Evolutionary conservation across 2,888 invertebrate genomes (phyloP).

Genomic region (Drosophila mimica): DNA sequence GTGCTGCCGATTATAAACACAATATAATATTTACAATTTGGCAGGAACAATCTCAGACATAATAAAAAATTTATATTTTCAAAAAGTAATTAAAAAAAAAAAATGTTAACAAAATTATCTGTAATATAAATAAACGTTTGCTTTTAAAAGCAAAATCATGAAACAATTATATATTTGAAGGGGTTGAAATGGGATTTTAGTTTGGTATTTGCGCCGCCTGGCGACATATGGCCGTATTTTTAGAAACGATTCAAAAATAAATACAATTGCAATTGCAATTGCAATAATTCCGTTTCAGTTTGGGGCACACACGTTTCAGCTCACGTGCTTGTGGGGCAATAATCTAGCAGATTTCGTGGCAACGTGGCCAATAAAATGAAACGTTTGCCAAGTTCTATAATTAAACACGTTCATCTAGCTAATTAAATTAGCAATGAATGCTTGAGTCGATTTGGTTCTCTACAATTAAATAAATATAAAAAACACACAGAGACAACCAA

Average conservation of each 20-base stretch:
- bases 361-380: conserved; percentile 22
- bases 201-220: background rate
- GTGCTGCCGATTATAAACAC: background rate
- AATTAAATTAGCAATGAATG: conserved; percentile 59
- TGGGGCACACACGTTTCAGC: conserved; percentile 49
- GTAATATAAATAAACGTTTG: background rate
- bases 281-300: conserved; percentile 50
- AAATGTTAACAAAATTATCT: background rate
- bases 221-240: too few relatives aligned
- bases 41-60: background rate
- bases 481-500: background rate
- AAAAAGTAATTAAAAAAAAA: background rate
- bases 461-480: background rate
- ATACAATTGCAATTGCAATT: conserved; percentile 29
- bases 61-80: too few relatives aligned
- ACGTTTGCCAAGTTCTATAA: conserved; percentile 51
- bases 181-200: conserved; percentile 31
- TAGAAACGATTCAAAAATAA: conserved; percentile 48
- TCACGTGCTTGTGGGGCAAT: conserved; percentile 68
- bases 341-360: conserved; percentile 75
- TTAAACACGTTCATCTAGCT: conserved; percentile 41
- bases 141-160: conserved; percentile 4
- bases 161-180: conserved; percentile 56
- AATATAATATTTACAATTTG: background rate
- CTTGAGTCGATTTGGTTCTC: conserved; percentile 14